Evolutionary conservation across 2,797 vertebrate species (phyloP), one percentile per base, ranked within the genome.

Genomic region (Protosalanx chinensis): DNA sequence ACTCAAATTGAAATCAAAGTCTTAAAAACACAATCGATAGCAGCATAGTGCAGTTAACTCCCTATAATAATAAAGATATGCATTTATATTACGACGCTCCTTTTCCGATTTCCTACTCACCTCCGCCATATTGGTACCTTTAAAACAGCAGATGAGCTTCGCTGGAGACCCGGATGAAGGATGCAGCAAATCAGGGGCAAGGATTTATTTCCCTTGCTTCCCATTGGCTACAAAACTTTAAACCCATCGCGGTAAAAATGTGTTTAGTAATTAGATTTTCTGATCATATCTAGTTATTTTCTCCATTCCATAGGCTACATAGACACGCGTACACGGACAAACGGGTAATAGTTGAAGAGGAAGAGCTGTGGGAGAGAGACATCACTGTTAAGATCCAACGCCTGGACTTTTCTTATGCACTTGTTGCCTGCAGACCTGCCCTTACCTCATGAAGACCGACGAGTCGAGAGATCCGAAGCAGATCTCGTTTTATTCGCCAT

Each of bases 261-360:
- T 56, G n/a, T 16, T 56, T 56, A 16, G 10, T 16, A 56, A 46
- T 46, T 12, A 12, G 41, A 46, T 46, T 8, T 12, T 12, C 41
- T 46, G 41, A 46, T 46, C 41, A 46, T 46, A 46, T 46, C 12
- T 46, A 13, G 41, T 46, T 46, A 46, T 46, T 46, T 8, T 46
- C 41, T 46, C 8, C 41, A 46, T 46, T 46, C 41, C 41, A 46
- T 46, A 27, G 23, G 23, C 23, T 27, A 46, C 35, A 4, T 37
- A 37, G 35, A 37, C 10, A 46, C 41, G 12, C 12, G 23, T 27
- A 27, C 23, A 27, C 23, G 98, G 73, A 98, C 29, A 63, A 98
- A 99, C 1, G 98, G 95, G 75, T 98, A 99, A 77, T 93, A 99
- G 80, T 99, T 99, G 86, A 99, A 99, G 70, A 99, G 95, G 75